Percentiles rank a stretch among this genome's conserved stretches.
phyloP scores from a whole-genome alignment of 2,113 vertebrate genomes.

The Prietella phreatophila region DNA sequence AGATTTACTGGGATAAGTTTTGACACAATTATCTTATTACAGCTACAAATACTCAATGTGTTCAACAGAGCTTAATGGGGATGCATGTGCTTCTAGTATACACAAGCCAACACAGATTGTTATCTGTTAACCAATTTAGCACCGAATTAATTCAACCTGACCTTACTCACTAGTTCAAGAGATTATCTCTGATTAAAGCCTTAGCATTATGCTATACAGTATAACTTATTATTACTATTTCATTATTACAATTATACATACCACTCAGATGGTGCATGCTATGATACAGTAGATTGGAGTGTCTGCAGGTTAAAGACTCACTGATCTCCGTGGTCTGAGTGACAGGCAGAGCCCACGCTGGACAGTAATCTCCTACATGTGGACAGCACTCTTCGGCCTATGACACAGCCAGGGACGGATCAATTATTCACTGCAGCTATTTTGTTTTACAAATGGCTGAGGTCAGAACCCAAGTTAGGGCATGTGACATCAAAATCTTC shows the following conservation, averaged over 20 bases:
- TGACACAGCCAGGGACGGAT: slow-evolving; percentile 37
- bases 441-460: slow-evolving; percentile 61
- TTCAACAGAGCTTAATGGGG: not conserved
- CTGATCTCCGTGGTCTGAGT: slow-evolving; percentile 83
- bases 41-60: not conserved
- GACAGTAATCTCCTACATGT: slow-evolving; percentile 80
- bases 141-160: not conserved
- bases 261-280: too few relatives aligned
- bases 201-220: not conserved
- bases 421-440: slow-evolving; percentile 60
- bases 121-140: not conserved
- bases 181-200: not conserved
- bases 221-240: not conserved
- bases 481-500: slow-evolving; percentile 12
- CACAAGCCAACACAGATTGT: not conserved
- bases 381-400: slow-evolving; percentile 82
- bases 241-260: not conserved
- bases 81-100: not conserved
- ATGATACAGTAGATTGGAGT: not conserved
- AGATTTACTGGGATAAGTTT: not conserved
- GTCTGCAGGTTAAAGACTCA: slow-evolving; percentile 60
- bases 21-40: not conserved
- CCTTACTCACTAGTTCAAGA: not conserved
- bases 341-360: slow-evolving; percentile 92
- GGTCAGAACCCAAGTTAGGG: slow-evolving; percentile 51